These are phyloP conservation scores for Sarcophaga caerulescens DNA, from an alignment of 2,888 invertebrate species.

Conservation along the genomic window DNA sequence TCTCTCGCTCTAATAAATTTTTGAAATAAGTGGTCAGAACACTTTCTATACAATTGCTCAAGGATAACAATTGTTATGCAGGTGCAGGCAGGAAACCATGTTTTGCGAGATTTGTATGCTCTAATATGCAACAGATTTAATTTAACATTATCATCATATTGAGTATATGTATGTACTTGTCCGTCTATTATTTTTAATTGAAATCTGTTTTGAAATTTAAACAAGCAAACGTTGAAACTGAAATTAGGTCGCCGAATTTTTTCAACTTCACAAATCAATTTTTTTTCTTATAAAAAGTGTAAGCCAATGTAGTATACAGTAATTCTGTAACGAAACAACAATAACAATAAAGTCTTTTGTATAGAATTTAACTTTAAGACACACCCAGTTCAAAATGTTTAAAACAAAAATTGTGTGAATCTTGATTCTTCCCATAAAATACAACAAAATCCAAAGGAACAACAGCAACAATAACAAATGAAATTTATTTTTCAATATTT, in stretches of 20 bases:
- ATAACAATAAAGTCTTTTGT: conserved; percentile 60
- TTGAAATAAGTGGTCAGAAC: no score
- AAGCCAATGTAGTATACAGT: neutral
- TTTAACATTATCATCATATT: no score
- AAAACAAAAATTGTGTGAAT: conserved; percentile 42
- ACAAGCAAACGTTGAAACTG: neutral
- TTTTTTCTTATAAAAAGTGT: neutral
- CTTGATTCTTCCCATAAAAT: neutral
- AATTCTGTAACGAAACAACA: conserved; percentile 35
- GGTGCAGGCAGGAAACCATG: no score
- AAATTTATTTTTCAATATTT: conserved; percentile 4
- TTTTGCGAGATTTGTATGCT: no score
- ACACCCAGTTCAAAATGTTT: conserved; percentile 81
- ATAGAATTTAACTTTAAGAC: conserved; percentile 68
- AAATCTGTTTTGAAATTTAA: neutral
- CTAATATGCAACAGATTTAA: no score
- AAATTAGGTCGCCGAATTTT: neutral
- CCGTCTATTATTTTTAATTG: no score
- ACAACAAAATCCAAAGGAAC: conserved; percentile 34
- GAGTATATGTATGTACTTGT: no score
- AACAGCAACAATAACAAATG: conserved; percentile 54
- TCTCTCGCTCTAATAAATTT: no score
- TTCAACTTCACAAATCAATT: neutral
- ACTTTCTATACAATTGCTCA: no score
- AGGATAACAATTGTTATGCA: no score